A percentile compares a stretch with the other conserved stretches of the same genome.
Conservation (phyloP, 2,797 vertebrate genomes). For the Bradypodion ventrale region DNA sequence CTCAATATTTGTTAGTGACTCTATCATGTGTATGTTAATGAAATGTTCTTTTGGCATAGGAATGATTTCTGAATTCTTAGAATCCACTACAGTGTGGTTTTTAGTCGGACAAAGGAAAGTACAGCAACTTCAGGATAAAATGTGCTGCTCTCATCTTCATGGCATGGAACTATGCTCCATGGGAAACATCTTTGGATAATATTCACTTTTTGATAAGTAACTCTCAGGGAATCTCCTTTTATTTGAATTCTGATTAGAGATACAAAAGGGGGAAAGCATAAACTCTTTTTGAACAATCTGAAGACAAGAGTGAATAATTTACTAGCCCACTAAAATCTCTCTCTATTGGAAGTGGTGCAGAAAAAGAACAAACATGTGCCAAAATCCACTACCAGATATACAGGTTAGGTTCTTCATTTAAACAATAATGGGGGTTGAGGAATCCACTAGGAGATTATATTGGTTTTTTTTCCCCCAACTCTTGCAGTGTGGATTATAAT, state of each 20-base stretch:
- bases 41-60: slow-evolving; percentile 13
- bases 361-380: no score
- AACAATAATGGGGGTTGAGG: no score
- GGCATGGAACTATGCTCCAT: not conserved
- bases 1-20: slow-evolving; percentile 10
- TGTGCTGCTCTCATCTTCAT: not conserved
- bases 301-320: no score
- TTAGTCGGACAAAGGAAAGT: not conserved
- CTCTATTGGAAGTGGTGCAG: no score
- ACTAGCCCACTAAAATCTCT: no score
- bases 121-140: not conserved
- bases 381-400: no score
- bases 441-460: no score
- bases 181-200: not conserved
- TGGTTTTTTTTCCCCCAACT: no score
- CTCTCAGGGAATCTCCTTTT: not conserved
- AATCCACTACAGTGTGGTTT: not conserved
- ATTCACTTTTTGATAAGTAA: not conserved
- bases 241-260: not conserved
- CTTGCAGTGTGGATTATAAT: no score
- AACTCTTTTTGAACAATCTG: no score
- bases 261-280: not conserved
- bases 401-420: no score
- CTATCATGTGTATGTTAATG: slow-evolving; percentile 1
- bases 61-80: not conserved